These are phyloP conservation scores for Mola mola DNA, from an alignment of 2,113 vertebrate genomes.

Conservation along the genomic window DNA sequence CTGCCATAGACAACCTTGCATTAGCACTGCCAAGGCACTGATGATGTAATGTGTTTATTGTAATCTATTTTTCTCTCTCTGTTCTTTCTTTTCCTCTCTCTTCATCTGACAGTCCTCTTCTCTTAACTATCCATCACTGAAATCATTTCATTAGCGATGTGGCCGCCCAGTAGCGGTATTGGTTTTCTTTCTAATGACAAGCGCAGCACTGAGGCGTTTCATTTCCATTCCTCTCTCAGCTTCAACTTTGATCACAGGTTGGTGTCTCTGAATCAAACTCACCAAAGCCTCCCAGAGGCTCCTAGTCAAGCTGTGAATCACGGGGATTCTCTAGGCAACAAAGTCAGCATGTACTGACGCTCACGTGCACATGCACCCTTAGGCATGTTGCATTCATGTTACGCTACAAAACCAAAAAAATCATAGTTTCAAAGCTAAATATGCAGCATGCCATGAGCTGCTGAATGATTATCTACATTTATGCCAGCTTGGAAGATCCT, in stretches of 20 bases:
- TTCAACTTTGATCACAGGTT: constrained; percentile 52
- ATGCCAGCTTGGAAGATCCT: constrained; percentile 8
- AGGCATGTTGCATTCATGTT: not conserved
- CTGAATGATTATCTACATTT: not conserved
- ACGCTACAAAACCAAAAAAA: not conserved
- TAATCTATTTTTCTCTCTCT: constrained; percentile 13
- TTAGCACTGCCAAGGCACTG: constrained; percentile 2
- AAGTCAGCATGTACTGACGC: constrained; percentile 19
- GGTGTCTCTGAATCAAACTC: constrained; percentile 41
- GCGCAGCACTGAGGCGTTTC: constrained; percentile 34
- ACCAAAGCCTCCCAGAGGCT: constrained; percentile 33
- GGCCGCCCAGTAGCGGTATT: constrained; percentile 19
- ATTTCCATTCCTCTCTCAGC: constrained; percentile 37
- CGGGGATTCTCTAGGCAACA: constrained; percentile 10
- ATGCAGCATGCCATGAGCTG: constrained; percentile 1
- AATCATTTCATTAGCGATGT: constrained; percentile 46
- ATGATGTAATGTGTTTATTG: constrained; percentile 19
- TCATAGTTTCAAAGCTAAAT: constrained; percentile 19
- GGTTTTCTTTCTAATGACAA: constrained; percentile 43
- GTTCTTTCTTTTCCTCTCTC: not conserved
- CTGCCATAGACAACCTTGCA: constrained; percentile 13
- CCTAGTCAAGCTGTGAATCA: constrained; percentile 35
- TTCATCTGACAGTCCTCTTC: constrained; percentile 7
- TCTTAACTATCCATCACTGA: constrained; percentile 49
- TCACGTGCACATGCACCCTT: constrained; percentile 19